Conservation (phyloP, 2,113 vertebrate species). For the Phoxinus phoxinus region DNA sequence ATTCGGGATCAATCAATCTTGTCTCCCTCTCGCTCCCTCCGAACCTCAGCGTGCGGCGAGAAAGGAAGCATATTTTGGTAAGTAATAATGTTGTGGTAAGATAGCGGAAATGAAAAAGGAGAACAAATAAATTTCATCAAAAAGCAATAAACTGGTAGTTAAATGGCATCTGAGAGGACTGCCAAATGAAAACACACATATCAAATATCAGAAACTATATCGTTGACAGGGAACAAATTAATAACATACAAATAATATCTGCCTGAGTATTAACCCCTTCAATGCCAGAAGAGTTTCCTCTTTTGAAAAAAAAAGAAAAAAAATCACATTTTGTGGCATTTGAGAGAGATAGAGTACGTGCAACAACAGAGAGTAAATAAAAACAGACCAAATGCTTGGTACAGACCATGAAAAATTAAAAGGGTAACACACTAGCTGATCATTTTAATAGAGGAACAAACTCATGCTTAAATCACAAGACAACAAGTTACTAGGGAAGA, state of each 20-base stretch:
- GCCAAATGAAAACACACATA: slow-evolving; percentile 77
- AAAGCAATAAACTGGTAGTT: slow-evolving; percentile 78
- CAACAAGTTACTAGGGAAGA: not conserved
- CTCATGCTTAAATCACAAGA: not conserved
- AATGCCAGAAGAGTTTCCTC: not conserved
- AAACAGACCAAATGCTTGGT: not conserved
- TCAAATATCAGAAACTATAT: slow-evolving; percentile 69
- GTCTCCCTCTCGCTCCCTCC: slow-evolving; percentile 55
- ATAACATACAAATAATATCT: slow-evolving; percentile 68
- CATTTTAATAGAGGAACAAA: not conserved
- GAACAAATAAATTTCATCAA: slow-evolving; percentile 78
- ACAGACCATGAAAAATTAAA: not conserved
- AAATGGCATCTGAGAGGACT: slow-evolving; percentile 77
- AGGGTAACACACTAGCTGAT: not conserved
- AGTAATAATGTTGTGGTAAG: slow-evolving; percentile 73
- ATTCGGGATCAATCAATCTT: slow-evolving; percentile 76
- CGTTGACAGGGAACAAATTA: slow-evolving; percentile 80
- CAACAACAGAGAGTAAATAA: not conserved
- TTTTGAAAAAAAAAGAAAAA: not conserved
- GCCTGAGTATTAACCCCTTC: slow-evolving; percentile 32
- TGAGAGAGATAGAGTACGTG: not conserved
- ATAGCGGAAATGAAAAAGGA: slow-evolving; percentile 76
- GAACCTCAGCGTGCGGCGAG: slow-evolving; percentile 44
- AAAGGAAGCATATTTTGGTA: slow-evolving; percentile 62
- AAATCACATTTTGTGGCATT: not conserved